A percentile compares a stretch with the other conserved stretches of the same genome.
These are phyloP conservation scores for Listronotus oregonensis DNA, from an alignment of 1,140 invertebrate genomes.

Conservation along the genomic window DNA sequence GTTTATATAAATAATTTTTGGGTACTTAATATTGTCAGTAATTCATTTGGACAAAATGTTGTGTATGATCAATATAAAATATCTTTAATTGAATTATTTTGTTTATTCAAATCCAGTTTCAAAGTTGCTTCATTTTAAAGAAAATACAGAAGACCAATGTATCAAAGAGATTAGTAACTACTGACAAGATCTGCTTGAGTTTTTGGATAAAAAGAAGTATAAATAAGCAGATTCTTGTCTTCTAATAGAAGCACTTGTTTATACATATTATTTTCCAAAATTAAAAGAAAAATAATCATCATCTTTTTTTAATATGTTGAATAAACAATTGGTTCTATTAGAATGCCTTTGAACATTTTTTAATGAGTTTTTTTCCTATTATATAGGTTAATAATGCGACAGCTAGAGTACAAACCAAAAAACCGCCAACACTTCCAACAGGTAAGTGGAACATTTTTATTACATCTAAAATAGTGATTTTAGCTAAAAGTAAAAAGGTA, in stretches of 20 bases:
- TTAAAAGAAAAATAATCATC: conserved; percentile 1
- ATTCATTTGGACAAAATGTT: conserved; percentile 11
- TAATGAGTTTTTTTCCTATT: conserved; percentile 26
- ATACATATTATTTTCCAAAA: conserved; percentile 3
- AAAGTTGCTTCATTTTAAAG: conserved; percentile 20
- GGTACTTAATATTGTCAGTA: background rate
- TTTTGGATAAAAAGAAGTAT: background rate
- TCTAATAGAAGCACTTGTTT: conserved; percentile 46
- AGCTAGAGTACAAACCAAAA: conserved; percentile 96
- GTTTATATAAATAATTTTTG: background rate
- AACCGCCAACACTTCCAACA: conserved; percentile 90
- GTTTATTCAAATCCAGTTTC: background rate
- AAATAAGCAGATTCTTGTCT: conserved; percentile 20
- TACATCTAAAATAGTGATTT: no score
- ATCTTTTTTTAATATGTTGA: background rate
- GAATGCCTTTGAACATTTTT: conserved; percentile 26
- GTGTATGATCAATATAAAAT: background rate
- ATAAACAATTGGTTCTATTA: conserved; percentile 44
- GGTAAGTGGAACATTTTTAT: conserved; percentile 62
- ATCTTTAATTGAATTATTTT: background rate
- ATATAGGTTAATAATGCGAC: conserved; percentile 96
- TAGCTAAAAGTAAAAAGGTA: no score
- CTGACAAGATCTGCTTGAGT: conserved; percentile 6
- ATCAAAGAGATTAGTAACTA: conserved; percentile 4
- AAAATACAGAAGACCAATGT: background rate